phyloP scores from a whole-genome alignment of 1,140 invertebrate species.

The Protaetia brevitarsis region DNA sequence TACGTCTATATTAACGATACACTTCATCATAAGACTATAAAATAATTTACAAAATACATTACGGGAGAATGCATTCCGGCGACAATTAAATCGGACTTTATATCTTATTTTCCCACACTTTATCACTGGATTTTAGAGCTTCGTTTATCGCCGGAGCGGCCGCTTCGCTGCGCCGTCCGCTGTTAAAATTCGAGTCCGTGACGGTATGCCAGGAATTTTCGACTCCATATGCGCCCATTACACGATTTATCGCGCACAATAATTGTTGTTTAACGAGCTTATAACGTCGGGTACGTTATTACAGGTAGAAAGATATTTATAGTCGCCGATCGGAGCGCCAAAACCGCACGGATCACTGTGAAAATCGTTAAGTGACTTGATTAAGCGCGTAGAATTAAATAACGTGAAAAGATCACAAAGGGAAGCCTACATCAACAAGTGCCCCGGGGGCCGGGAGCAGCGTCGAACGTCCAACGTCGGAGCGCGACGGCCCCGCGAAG shows the following conservation, averaged over 20 bases:
- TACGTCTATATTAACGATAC: too few species aligned
- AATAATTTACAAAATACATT: too few species aligned
- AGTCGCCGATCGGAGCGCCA: neutral
- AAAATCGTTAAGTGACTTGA: conserved; percentile 17
- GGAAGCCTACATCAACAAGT: conserved; percentile 20
- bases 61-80: too few species aligned
- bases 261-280: neutral
- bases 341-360: conserved; percentile 7
- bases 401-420: conserved; percentile 19
- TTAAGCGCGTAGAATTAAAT: conserved; percentile 16
- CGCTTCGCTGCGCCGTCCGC: too few species aligned
- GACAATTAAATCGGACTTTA: too few species aligned
- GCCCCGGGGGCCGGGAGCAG: conserved; percentile 11
- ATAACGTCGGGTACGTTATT: neutral
- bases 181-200: too few species aligned
- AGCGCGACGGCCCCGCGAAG: neutral
- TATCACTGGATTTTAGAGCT: too few species aligned
- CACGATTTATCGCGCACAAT: conserved; percentile 3
- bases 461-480: neutral
- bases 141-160: too few species aligned
- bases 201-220: conserved; percentile 2
- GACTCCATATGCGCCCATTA: conserved; percentile 8
- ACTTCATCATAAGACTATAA: too few species aligned
- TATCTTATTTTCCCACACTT: too few species aligned
- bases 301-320: conserved; percentile 7